Conservation (phyloP, 2,888 invertebrate species). For the Cancer borealis region DNA sequence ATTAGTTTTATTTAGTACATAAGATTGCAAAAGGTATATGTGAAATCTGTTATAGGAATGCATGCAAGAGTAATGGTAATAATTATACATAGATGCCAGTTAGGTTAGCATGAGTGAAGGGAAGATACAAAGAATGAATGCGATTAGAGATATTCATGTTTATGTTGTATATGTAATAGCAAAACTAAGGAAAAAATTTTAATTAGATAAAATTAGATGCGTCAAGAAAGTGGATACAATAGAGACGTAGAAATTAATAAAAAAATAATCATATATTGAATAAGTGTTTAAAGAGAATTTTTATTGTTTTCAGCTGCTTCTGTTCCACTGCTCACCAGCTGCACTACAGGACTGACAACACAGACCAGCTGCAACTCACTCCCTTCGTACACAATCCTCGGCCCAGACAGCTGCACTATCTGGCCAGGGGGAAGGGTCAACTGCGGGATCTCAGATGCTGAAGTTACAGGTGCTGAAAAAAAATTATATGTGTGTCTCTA, state of each 20-base stretch:
- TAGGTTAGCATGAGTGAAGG: too few relatives aligned
- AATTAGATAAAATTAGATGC: too few relatives aligned
- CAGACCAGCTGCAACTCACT: slow-evolving; percentile 61
- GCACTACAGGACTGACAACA: slow-evolving; percentile 68
- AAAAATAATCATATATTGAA: too few relatives aligned
- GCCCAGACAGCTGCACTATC: slow-evolving; percentile 68
- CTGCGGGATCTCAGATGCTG: background rate
- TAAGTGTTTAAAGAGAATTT: too few relatives aligned
- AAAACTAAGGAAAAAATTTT: too few relatives aligned
- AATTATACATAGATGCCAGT: background rate
- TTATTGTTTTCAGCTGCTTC: background rate
- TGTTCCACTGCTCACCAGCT: slow-evolving; percentile 43
- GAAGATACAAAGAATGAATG: too few relatives aligned
- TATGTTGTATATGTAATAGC: too few relatives aligned
- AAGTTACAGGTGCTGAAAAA: background rate
- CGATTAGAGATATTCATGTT: too few relatives aligned
- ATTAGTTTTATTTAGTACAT: background rate
- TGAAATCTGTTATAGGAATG: background rate
- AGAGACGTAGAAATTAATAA: too few relatives aligned
- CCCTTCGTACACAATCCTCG: slow-evolving; percentile 49
- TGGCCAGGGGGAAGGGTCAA: slow-evolving; percentile 54
- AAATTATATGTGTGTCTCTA: background rate
- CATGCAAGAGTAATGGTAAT: background rate
- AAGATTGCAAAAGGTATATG: background rate
- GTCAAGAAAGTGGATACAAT: too few relatives aligned